These are phyloP conservation scores for Pterois miles DNA, from an alignment of 2,797 vertebrate species.

Conservation along the genomic window DNA sequence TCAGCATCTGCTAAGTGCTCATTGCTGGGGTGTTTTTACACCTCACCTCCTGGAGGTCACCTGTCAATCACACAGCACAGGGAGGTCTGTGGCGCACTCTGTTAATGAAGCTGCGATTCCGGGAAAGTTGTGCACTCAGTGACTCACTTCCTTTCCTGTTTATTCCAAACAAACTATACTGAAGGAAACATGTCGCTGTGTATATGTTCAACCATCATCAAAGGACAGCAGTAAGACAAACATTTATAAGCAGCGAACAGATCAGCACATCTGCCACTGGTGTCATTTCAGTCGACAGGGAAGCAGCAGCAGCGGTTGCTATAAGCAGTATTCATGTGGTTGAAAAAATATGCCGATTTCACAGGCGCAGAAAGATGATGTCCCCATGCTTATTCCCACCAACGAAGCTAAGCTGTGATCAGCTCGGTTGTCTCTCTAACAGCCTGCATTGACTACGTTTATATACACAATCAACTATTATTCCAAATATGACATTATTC, in stretches of 20 bases:
- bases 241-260: neutral
- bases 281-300: neutral
- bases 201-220: neutral
- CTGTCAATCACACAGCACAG: conserved; percentile 51
- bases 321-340: neutral
- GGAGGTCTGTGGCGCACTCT: conserved; percentile 11
- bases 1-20: conserved; percentile 56
- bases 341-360: neutral
- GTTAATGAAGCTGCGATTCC: neutral
- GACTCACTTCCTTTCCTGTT: conserved; percentile 13
- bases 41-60: conserved; percentile 55
- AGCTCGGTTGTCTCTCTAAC: neutral
- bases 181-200: neutral
- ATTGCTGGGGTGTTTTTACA: conserved; percentile 53
- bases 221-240: neutral
- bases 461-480: too few species aligned
- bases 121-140: neutral
- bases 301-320: neutral
- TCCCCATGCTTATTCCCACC: neutral
- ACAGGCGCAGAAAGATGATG: neutral
- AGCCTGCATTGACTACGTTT: neutral
- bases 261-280: neutral
- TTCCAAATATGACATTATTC: too few species aligned
- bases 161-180: neutral
- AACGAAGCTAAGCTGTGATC: neutral